phyloP scores from a whole-genome alignment of 2,797 vertebrate species.

The Macropodus opercularis region DNA sequence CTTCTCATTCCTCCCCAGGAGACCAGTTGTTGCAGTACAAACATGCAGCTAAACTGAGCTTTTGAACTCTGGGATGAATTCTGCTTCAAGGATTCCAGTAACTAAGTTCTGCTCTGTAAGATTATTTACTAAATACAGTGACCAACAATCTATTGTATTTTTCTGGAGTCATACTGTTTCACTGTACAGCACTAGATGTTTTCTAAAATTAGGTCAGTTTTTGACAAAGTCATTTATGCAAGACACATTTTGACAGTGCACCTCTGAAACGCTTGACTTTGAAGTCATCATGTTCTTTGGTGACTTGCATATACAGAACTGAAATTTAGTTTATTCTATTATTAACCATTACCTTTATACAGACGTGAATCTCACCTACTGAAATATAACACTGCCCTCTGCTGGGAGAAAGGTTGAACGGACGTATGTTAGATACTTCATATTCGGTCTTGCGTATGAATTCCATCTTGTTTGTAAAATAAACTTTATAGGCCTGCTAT shows the following conservation, averaged over 20 bases:
- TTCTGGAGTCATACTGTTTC: not conserved
- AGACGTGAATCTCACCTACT: not conserved
- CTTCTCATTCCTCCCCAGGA: constrained; percentile 1
- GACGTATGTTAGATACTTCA: not conserved
- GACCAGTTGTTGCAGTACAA: not conserved
- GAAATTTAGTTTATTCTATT: no score
- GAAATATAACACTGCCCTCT: constrained; percentile 40
- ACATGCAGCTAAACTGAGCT: constrained; percentile 2
- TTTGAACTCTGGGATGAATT: not conserved
- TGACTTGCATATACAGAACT: no score
- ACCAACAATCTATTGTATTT: not conserved
- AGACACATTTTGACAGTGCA: not conserved
- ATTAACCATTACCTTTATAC: not conserved
- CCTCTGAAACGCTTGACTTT: no score
- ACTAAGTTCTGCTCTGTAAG: not conserved
- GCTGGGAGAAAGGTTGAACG: constrained; percentile 27
- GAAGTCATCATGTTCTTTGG: no score
- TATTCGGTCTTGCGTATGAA: not conserved
- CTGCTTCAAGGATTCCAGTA: not conserved
- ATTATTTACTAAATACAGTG: not conserved
- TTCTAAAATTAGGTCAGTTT: not conserved
- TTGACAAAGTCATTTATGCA: not conserved
- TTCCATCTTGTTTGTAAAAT: no score
- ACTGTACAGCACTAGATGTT: not conserved
- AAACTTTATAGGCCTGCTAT: no score